Base-by-base conservation (phyloP, 2,888 invertebrate genomes). In the Gisinianus flammeolus region DNA sequence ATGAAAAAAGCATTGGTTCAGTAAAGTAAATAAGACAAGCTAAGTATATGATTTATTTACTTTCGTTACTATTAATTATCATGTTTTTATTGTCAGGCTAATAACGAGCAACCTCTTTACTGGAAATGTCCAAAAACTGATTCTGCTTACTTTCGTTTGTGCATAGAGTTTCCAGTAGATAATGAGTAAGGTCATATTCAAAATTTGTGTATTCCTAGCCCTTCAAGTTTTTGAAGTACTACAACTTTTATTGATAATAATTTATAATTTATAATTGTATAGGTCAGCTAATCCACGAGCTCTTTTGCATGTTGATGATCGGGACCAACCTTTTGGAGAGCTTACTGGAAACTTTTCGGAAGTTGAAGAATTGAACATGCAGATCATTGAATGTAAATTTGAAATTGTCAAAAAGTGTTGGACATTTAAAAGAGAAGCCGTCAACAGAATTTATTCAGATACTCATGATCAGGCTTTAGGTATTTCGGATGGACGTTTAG, bases 61-160 rank as follows among this genome's bases (percentile, higher is more conserved):
- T n/a, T n/a, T n/a, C n/a, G n/a, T n/a, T n/a, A n/a, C n/a, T n/a
- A n/a, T n/a, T n/a, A n/a, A n/a, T n/a, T n/a, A n/a, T n/a, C n/a
- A n/a, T n/a, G n/a, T n/a, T n/a, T n/a, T n/a, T n/a, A n/a, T 66
- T 66, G n/a, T 24, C 12, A 10, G n/a, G 12, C 8, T n/a, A 6
- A 10, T 10, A 66, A 66, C 8, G 10, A 26, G 24, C 26, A 5
- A 26, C 8, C 66, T 26, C 66, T 68, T 2, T 2, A 33, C 3
- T 68, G 68, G 68, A 33, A 22, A 12, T 35, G 33, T n/a, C 68
- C 68, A 10, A 12, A 30, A 16, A 68, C 68, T 3, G 22, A 68
- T 5, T 12, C 68, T 19, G 22, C 35, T 8, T 33, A 19, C 22
- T 35, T 68, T 68, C 68, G 68, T 22, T 24, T 68, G n/a, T n/a